These are phyloP conservation scores for Cephalopterus ornatus DNA, from an alignment of 2,113 vertebrate genomes.

Conservation along the genomic window DNA sequence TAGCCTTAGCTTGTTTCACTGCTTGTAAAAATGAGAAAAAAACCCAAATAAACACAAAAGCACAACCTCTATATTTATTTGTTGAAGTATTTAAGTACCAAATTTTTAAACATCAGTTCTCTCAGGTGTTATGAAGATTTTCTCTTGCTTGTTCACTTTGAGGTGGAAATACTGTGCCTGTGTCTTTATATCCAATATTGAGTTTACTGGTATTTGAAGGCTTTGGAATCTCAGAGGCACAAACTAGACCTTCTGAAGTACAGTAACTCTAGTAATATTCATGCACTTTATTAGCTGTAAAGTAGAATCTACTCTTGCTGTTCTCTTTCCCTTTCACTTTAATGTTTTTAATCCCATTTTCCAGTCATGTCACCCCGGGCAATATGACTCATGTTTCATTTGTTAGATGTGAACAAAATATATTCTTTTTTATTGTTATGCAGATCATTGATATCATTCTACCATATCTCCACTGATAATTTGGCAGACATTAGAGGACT, in stretches of 20 bases:
- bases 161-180: background rate
- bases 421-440: constrained; percentile 55
- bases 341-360: constrained; percentile 50
- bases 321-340: constrained; percentile 36
- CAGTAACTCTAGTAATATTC: constrained; percentile 33
- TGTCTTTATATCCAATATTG: background rate
- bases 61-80: background rate
- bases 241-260: constrained; percentile 23
- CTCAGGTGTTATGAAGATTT: constrained; percentile 11
- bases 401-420: constrained; percentile 39
- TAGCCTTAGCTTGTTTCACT: background rate
- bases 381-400: constrained; percentile 27
- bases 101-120: background rate
- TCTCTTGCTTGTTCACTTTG: background rate
- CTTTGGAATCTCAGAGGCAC: constrained; percentile 40
- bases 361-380: constrained; percentile 15
- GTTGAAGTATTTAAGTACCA: background rate
- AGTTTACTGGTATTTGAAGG: constrained; percentile 21
- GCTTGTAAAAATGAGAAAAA: background rate
- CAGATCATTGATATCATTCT: constrained; percentile 14
- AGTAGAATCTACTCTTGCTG: constrained; percentile 4
- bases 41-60: fast-evolving
- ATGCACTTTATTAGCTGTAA: constrained; percentile 23
- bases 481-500: background rate
- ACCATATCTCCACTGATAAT: constrained; percentile 25